Evolutionary conservation across 2,888 invertebrate species (phyloP).

Genomic region (Sylvicola fuscatus): DNA sequence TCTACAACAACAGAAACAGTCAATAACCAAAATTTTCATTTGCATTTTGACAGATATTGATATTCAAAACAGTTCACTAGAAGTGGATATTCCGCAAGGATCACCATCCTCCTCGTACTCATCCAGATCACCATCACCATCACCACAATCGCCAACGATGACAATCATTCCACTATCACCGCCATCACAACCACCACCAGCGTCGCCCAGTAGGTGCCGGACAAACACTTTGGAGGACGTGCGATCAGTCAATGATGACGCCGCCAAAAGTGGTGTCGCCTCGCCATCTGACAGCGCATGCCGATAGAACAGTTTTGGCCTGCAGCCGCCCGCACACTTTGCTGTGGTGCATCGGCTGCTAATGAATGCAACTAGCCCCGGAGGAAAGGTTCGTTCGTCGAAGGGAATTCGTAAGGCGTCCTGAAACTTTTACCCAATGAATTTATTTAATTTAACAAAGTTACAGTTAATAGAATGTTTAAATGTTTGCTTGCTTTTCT

Average conservation of each 20-base stretch:
- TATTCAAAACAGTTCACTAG: not conserved
- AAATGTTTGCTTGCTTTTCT: too few species aligned
- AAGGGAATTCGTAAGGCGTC: too few species aligned
- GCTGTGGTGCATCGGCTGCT: too few species aligned
- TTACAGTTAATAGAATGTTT: too few species aligned
- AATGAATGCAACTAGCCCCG: too few species aligned
- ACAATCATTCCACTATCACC: conserved; percentile 1
- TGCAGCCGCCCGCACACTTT: too few species aligned
- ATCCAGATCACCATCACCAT: not conserved
- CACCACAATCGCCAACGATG: not conserved
- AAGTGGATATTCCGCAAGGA: not conserved
- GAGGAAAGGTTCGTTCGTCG: too few species aligned
- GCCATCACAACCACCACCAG: conserved; percentile 2
- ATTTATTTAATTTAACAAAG: too few species aligned
- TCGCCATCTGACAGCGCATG: conserved; percentile 1
- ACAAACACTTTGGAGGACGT: too few species aligned
- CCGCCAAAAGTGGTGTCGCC: not conserved
- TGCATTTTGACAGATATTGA: not conserved
- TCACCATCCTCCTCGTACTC: not conserved
- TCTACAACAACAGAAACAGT: not conserved
- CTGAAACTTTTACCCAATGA: too few species aligned
- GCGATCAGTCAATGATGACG: not conserved
- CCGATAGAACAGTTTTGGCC: too few species aligned
- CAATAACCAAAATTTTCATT: not conserved
- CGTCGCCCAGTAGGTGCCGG: not conserved